These are phyloP conservation scores for Babylonia areolata DNA, from an alignment of 1,140 invertebrate genomes.

Conservation along the genomic window DNA sequence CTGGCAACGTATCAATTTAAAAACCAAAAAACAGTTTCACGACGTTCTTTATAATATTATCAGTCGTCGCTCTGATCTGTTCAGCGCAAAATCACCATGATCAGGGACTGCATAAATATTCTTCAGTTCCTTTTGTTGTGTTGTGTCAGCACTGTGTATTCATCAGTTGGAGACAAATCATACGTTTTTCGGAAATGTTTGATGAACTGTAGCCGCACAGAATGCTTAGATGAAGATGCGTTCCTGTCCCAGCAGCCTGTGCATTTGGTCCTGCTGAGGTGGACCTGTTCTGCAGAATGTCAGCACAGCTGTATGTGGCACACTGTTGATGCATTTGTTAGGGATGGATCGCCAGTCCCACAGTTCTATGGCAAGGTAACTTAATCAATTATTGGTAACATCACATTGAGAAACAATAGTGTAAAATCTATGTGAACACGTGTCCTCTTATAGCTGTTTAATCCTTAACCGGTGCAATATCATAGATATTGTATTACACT, in stretches of 20 bases:
- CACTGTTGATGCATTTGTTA: conserved; percentile 87
- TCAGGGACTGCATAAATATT: neutral
- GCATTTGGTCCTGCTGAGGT: conserved; percentile 59
- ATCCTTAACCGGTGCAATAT: too few relatives aligned
- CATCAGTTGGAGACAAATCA: conserved; percentile 64
- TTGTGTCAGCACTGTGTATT: neutral
- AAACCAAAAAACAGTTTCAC: too few relatives aligned
- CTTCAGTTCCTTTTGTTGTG: neutral
- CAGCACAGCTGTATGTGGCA: conserved; percentile 94
- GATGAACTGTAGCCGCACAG: conserved; percentile 49
- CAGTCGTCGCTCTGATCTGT: too few relatives aligned
- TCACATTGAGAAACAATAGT: too few relatives aligned
- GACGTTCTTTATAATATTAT: too few relatives aligned
- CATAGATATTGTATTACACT: too few relatives aligned
- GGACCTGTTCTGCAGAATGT: conserved; percentile 75
- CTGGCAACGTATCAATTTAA: too few relatives aligned
- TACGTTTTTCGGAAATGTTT: conserved; percentile 67
- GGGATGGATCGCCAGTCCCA: conserved; percentile 84
- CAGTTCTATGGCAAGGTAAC: conserved; percentile 98
- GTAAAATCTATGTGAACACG: too few relatives aligned
- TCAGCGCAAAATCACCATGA: neutral
- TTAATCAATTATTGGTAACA: too few relatives aligned
- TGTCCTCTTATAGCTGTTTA: too few relatives aligned
- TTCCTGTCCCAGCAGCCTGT: conserved; percentile 56
- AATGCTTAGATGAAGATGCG: conserved; percentile 52